Evolutionary conservation across 2,888 invertebrate species (phyloP).

Genomic region (Tridacna crocea): DNA sequence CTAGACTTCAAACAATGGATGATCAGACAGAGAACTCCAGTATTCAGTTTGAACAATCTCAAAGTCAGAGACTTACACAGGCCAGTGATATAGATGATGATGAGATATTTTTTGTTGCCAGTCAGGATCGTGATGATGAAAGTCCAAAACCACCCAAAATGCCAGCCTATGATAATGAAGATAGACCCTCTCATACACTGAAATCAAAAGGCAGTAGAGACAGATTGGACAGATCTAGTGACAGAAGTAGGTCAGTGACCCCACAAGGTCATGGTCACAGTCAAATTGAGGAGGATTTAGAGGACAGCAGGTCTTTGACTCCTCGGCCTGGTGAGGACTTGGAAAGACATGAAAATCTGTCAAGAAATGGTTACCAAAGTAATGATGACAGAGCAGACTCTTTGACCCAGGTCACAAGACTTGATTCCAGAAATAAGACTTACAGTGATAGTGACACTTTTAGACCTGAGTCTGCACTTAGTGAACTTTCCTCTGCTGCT

Average conservation of each 20-base stretch:
- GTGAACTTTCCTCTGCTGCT: conserved; percentile 66
- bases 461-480: conserved; percentile 68
- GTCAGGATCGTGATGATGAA: conserved; percentile 65
- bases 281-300: conserved; percentile 43
- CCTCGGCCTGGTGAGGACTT: conserved; percentile 36
- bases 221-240: conserved; percentile 41
- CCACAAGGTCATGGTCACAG: conserved; percentile 50
- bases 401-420: conserved; percentile 56
- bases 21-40: conserved; percentile 63
- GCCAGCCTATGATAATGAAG: conserved; percentile 66
- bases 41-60: conserved; percentile 67
- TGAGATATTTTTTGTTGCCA: conserved; percentile 72
- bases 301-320: conserved; percentile 58
- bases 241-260: conserved; percentile 47
- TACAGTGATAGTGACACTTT: conserved; percentile 58
- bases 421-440: conserved; percentile 54
- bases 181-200: conserved; percentile 61
- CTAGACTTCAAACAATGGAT: conserved; percentile 56
- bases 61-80: conserved; percentile 54
- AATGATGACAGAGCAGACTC: conserved; percentile 58
- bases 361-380: conserved; percentile 53
- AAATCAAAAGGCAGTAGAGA: conserved; percentile 31
- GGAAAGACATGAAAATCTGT: conserved; percentile 26
- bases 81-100: conserved; percentile 68
- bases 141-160: conserved; percentile 67